Evolutionary conservation across 2,113 vertebrate genomes (phyloP).

Genomic region (Ceratotherium simum): DNA sequence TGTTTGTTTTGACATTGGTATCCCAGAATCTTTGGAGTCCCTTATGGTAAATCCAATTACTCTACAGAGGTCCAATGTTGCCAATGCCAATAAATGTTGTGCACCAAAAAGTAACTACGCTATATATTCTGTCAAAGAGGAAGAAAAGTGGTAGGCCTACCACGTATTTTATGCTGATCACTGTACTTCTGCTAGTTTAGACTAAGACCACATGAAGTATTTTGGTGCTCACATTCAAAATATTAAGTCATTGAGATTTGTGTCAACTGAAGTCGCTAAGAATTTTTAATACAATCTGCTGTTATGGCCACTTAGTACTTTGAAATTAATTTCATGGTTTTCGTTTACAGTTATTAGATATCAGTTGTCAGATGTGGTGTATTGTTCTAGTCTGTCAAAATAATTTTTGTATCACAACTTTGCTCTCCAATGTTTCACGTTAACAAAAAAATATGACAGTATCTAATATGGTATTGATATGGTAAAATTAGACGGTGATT

Average conservation of each 20-base stretch:
- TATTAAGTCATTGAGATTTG: not conserved
- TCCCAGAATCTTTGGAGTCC: not conserved
- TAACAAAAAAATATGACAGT: not conserved
- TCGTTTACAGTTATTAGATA: not conserved
- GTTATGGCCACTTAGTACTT: not conserved
- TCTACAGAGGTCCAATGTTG: not conserved
- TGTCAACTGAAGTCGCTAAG: not conserved
- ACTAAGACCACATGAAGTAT: not conserved
- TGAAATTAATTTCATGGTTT: conserved; percentile 28
- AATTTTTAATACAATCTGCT: not conserved
- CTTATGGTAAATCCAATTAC: not conserved
- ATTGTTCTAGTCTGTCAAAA: not conserved
- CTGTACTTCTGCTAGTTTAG: not conserved
- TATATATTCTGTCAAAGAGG: not conserved
- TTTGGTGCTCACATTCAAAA: not conserved
- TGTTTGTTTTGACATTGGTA: not conserved
- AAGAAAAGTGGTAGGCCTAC: not conserved
- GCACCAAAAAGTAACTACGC: not conserved
- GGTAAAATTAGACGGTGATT: not conserved
- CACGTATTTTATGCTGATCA: not conserved
- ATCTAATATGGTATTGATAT: not conserved
- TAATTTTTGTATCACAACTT: not conserved
- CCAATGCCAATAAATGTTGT: not conserved
- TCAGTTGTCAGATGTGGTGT: not conserved
- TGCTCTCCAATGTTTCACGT: not conserved